Evolutionary conservation across 2,888 invertebrate genomes (phyloP).

Genomic region (Leptothorax acervorum): DNA sequence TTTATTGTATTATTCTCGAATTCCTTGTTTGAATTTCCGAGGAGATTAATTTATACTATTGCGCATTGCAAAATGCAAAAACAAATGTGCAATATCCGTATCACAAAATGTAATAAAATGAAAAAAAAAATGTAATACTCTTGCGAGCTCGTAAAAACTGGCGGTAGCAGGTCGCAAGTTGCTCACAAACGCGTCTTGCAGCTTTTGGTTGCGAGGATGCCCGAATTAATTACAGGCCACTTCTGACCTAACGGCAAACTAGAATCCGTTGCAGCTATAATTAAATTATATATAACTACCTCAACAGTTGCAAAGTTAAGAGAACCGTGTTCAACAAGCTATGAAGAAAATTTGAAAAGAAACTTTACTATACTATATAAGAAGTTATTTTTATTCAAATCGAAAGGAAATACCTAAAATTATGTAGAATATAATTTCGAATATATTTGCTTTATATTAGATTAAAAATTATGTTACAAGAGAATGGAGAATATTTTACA

Average conservation of each 20-base stretch:
- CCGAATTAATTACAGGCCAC: slow-evolving; percentile 71
- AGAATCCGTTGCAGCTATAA: slow-evolving; percentile 61
- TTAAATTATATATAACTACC: slow-evolving; percentile 67
- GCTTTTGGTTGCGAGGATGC: slow-evolving; percentile 63
- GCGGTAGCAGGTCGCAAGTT: slow-evolving; percentile 39
- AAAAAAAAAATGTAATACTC: slow-evolving; percentile 25
- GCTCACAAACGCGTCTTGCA: slow-evolving; percentile 48
- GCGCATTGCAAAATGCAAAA: not conserved
- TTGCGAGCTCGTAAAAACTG: slow-evolving; percentile 38
- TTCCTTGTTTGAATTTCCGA: not conserved
- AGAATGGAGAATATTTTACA: not conserved
- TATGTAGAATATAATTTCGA: not conserved
- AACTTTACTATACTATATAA: not conserved
- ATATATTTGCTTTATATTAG: not conserved
- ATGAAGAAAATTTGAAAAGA: not conserved
- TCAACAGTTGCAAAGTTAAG: slow-evolving; percentile 51
- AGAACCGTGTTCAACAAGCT: slow-evolving; percentile 29
- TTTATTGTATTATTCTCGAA: not conserved
- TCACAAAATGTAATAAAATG: slow-evolving; percentile 6
- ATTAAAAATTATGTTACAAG: not conserved
- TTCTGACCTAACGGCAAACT: slow-evolving; percentile 66
- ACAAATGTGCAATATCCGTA: slow-evolving; percentile 11
- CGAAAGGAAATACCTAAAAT: not conserved
- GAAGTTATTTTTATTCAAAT: not conserved
- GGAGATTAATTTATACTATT: not conserved